Evolutionary conservation across 2,113 vertebrate species (phyloP), one percentile per base, ranked within the genome.

Genomic region (Suricata suricatta): DNA sequence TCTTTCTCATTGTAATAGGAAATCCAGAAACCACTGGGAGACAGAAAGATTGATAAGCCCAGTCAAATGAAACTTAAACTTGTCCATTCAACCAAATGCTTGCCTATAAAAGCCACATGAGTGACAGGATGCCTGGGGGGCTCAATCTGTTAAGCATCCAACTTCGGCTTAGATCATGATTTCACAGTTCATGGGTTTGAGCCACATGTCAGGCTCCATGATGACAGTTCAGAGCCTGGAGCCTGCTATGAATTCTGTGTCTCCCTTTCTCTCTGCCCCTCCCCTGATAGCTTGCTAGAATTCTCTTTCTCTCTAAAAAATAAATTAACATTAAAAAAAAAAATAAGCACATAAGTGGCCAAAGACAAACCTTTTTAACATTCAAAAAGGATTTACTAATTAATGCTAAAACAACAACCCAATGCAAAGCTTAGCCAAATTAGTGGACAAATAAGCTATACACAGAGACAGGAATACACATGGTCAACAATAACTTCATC

Each of bases 11-110:
- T 80, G 44, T 25, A 71, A 72, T 57, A 88, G 84, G 29, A 80
- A 88, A 69, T 80, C 25, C 25, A 63, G 64, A 71, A 94, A 68
- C 17, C 52, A 60, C 25, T 35, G 38, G 2, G 35, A 23, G 3
- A 13, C 29, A 29, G 60, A 69, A 69, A 81, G 31, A 50, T 16
- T 72, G 12, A 71, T 23, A 35, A 88, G 17, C 52, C 52, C 50
- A 17, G 25, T 63, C 50, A 63, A 50, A 72, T 50, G 64, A 69
- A 88, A 38, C 71, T 47, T 88, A 94, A 82, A 82, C 7, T 82
- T 89, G 3, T 54, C 14, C 33, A 64, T 5, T 38, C 27, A 63
- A 52, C n/a, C 25, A 82, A 74, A 35, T 72, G 50, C 16, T 23
- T 41, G 38, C 25, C 31, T 33, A 19, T 35, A 25, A 94, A 89